Conservation (phyloP, 2,888 invertebrate species). For the Boloria euphrosyne region DNA sequence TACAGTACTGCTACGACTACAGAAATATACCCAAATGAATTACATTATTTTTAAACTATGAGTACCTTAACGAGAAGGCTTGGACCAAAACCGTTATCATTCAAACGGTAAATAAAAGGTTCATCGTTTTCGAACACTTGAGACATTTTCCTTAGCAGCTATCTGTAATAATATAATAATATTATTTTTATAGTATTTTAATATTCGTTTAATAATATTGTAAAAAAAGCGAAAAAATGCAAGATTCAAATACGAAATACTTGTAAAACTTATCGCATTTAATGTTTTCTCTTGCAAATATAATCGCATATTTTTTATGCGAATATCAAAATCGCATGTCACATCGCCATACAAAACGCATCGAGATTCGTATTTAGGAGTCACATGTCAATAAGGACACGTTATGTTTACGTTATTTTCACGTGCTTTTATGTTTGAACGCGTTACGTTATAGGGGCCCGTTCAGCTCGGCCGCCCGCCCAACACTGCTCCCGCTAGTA, state of each 20-base stretch:
- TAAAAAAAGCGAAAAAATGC: neutral
- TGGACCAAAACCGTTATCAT: constrained; percentile 89
- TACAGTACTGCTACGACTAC: too few relatives aligned
- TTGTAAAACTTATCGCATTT: constrained; percentile 18
- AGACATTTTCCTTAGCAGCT: constrained; percentile 57
- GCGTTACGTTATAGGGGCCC: constrained; percentile 38
- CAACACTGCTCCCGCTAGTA: constrained; percentile 56
- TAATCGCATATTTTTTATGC: constrained; percentile 19
- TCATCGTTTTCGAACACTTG: constrained; percentile 79
- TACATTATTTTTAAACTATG: constrained; percentile 40
- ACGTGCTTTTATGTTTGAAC: constrained; percentile 22
- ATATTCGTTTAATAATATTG: neutral
- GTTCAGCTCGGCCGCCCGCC: constrained; percentile 61
- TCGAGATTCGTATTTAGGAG: constrained; percentile 37
- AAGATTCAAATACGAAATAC: neutral
- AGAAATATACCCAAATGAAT: too few relatives aligned
- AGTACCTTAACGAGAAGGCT: constrained; percentile 88
- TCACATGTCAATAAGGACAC: constrained; percentile 48
- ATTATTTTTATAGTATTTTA: neutral
- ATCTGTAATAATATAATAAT: constrained; percentile 17
- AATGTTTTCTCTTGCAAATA: constrained; percentile 15
- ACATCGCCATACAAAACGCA: constrained; percentile 31
- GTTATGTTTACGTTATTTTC: constrained; percentile 41
- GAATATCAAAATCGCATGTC: constrained; percentile 36
- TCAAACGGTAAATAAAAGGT: constrained; percentile 88